phyloP scores from a whole-genome alignment of 1,140 invertebrate species.

The Aleiodes sp. region DNA sequence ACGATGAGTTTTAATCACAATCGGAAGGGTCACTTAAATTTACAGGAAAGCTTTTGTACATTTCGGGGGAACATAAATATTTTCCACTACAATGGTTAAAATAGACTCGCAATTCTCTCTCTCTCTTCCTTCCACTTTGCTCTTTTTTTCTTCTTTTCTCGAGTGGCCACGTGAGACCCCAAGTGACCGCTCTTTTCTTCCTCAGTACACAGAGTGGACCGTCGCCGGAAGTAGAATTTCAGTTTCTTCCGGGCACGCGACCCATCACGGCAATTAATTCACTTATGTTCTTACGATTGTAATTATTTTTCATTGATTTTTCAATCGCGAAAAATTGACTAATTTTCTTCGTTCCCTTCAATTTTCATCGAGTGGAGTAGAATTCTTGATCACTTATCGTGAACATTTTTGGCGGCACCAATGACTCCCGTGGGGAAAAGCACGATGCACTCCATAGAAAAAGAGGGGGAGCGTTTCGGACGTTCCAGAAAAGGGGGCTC shows the following conservation, averaged over 20 bases:
- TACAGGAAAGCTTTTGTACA: conserved; percentile 22
- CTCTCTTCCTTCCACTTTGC: not conserved
- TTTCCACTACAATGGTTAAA: conserved; percentile 50
- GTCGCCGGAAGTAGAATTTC: conserved; percentile 6
- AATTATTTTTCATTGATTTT: no score
- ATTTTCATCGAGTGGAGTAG: not conserved
- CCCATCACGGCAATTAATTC: conserved; percentile 30
- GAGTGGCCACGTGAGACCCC: conserved; percentile 36
- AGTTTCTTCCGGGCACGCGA: conserved; percentile 41
- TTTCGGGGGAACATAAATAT: conserved; percentile 50
- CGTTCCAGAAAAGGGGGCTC: not conserved
- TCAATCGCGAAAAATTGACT: no score
- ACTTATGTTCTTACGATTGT: not conserved
- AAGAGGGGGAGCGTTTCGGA: not conserved
- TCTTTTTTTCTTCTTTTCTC: conserved; percentile 24
- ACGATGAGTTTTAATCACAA: conserved; percentile 18
- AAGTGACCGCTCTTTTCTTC: conserved; percentile 14
- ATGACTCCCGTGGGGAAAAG: not conserved
- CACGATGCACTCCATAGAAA: not conserved
- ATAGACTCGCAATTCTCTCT: not conserved
- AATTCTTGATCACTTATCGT: no score
- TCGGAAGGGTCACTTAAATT: conserved; percentile 33
- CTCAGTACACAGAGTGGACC: not conserved
- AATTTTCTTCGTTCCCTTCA: no score
- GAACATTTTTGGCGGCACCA: no score